A percentile compares a stretch with the other conserved stretches of the same genome.
phyloP scores from a whole-genome alignment of 2,113 vertebrate genomes.

The Malurus melanocephalus region DNA sequence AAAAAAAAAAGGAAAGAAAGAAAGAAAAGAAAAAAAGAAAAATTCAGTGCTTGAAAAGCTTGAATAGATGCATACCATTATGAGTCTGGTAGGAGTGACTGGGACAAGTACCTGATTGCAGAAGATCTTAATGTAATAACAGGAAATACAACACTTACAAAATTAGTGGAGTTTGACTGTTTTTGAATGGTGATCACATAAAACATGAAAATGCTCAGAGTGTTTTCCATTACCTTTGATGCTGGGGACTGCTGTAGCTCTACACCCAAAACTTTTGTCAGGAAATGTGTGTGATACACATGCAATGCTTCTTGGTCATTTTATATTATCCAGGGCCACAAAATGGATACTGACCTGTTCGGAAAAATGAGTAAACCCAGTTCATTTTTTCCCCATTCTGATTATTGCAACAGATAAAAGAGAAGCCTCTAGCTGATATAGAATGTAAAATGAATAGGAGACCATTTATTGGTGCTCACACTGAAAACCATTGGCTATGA shows the following conservation, averaged over 20 bases:
- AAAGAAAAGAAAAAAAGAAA: neutral
- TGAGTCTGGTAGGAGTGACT: neutral
- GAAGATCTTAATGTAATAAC: neutral
- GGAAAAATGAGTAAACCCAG: neutral
- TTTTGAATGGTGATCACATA: neutral
- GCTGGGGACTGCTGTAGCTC: neutral
- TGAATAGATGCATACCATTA: conserved; percentile 32
- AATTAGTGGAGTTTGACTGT: neutral
- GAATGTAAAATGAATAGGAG: neutral
- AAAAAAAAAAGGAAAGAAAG: neutral
- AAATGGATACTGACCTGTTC: neutral
- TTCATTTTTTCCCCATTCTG: neutral
- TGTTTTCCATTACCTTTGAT: neutral
- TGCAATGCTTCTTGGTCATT: neutral
- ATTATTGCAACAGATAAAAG: neutral
- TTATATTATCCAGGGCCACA: neutral
- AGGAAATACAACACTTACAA: neutral
- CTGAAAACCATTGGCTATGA: neutral
- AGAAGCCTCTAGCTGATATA: neutral
- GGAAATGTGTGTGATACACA: neutral
- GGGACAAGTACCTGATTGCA: neutral
- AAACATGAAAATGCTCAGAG: neutral
- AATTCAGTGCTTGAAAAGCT: conserved; percentile 31
- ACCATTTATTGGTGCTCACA: neutral
- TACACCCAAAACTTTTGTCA: neutral